Evolutionary conservation across 2,888 invertebrate genomes (phyloP).

Genomic region (Pyrrhosoma nymphula): DNA sequence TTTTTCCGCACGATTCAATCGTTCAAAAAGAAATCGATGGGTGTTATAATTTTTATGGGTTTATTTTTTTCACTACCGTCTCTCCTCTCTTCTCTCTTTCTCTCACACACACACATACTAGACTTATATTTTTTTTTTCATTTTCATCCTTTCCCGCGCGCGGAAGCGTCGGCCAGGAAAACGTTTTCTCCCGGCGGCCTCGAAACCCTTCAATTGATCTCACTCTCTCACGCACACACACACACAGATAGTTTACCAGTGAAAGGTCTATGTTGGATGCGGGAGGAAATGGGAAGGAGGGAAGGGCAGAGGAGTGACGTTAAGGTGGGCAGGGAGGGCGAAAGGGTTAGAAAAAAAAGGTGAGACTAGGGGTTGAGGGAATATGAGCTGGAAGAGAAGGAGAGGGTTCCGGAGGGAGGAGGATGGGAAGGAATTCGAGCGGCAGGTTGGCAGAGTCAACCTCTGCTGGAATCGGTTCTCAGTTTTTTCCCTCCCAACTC

Average conservation of each 20-base stretch:
- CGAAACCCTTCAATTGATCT: constrained; percentile 27
- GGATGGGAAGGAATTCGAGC: background rate
- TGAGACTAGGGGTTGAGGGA: background rate
- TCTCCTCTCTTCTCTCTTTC: background rate
- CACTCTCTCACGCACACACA: background rate
- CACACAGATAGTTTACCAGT: background rate
- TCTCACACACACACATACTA: background rate
- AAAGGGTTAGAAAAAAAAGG: background rate
- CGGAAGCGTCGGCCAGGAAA: constrained; percentile 16
- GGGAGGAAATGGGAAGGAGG: background rate
- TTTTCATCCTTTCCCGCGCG: background rate
- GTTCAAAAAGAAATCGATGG: constrained; percentile 35
- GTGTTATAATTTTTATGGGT: background rate
- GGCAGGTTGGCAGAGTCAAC: background rate
- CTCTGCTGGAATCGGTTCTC: background rate
- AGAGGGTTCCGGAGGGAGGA: background rate
- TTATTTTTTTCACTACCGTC: background rate
- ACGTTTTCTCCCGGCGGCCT: constrained; percentile 1
- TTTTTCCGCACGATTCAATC: constrained; percentile 33
- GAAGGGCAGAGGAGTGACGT: background rate
- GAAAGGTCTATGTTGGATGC: background rate
- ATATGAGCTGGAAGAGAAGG: background rate
- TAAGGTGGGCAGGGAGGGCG: background rate
- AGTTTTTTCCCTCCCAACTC: too few species aligned
- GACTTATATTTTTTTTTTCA: too few species aligned